Percentiles rank a stretch among this genome's conserved stretches.
phyloP scores from a whole-genome alignment of 2,888 invertebrate species.

The Himalopsyche japonica region DNA sequence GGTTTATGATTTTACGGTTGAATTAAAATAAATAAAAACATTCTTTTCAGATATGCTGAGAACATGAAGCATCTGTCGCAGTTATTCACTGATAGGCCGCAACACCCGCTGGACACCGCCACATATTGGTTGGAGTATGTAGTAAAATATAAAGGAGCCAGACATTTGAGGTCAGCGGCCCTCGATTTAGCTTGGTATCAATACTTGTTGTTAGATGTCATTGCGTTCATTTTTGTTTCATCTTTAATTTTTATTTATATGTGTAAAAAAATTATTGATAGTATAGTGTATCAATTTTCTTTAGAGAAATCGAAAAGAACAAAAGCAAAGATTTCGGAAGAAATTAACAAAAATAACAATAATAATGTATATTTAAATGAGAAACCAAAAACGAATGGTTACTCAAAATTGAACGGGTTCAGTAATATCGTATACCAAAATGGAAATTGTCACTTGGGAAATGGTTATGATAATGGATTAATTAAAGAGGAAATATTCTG shows the following conservation, averaged over 20 bases:
- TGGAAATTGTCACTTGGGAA: neutral
- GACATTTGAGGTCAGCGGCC: conserved; percentile 57
- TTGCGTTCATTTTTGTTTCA: conserved; percentile 49
- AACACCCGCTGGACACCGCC: conserved; percentile 62
- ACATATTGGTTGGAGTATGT: conserved; percentile 70
- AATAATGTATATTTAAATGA: conserved; percentile 24
- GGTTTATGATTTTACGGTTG: too few relatives aligned
- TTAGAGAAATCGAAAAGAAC: neutral
- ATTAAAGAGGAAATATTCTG: conserved; percentile 14
- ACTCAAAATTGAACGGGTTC: neutral
- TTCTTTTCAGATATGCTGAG: conserved; percentile 56
- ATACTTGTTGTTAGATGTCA: conserved; percentile 53
- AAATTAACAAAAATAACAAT: conserved; percentile 9
- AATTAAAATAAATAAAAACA: neutral
- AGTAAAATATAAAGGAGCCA: conserved; percentile 61
- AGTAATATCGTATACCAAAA: neutral
- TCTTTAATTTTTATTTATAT: conserved; percentile 44
- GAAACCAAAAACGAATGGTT: neutral
- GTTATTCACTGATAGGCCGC: conserved; percentile 62
- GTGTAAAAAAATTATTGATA: neutral
- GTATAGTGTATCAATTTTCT: neutral
- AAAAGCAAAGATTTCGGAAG: neutral
- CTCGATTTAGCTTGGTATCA: conserved; percentile 56
- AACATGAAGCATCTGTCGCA: conserved; percentile 56
- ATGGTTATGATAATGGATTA: conserved; percentile 7